Conservation (phyloP, 1,140 invertebrate genomes). For the Nephila pilipes region DNA sequence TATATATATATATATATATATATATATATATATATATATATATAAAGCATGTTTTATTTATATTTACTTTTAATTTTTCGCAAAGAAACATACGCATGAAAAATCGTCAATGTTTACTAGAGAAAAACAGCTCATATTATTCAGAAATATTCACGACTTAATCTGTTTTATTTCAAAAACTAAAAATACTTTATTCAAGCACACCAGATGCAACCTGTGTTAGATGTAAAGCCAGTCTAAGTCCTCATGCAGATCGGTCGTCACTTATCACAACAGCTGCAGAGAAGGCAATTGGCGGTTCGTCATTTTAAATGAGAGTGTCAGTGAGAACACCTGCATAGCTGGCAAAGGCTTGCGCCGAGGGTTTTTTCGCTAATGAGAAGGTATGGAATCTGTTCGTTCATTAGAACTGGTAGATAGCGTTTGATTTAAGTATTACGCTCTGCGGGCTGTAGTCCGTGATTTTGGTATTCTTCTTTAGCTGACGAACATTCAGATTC, state of each 20-base stretch:
- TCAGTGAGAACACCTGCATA: constrained; percentile 58
- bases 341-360: constrained; percentile 29
- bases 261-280: constrained; percentile 51
- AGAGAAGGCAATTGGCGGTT: constrained; percentile 38
- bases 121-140: not conserved
- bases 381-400: constrained; percentile 13
- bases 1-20: too few relatives aligned
- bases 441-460: not conserved
- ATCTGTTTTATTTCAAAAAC: not conserved
- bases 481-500: too few relatives aligned
- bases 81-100: not conserved
- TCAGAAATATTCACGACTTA: not conserved
- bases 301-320: constrained; percentile 71
- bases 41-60: too few relatives aligned
- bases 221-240: not conserved
- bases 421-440: not conserved
- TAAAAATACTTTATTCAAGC: not conserved
- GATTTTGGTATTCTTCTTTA: not conserved
- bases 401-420: constrained; percentile 6
- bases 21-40: too few relatives aligned
- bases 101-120: not conserved
- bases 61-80: too few relatives aligned
- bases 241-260: not conserved
- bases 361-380: constrained; percentile 50
- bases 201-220: constrained; percentile 29